Evolutionary conservation across 2,113 vertebrate genomes (phyloP).

Genomic region (Macquaria ambigua): DNA sequence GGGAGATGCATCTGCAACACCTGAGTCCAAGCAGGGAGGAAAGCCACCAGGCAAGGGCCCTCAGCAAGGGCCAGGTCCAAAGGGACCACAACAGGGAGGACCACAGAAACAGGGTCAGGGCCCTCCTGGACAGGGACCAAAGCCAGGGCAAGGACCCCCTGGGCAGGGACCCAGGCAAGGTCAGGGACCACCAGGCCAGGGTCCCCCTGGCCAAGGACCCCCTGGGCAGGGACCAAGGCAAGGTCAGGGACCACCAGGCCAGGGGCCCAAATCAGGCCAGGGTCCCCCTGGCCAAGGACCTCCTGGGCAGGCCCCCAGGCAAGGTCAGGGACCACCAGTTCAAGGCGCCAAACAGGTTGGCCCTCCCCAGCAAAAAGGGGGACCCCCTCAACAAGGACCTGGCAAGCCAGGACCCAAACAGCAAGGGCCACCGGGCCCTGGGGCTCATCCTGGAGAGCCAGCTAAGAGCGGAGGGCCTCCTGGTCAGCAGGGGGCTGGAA

Average conservation of each 20-base stretch:
- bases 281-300: constrained; percentile 43
- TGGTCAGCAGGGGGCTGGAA: constrained; percentile 77
- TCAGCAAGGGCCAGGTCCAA: constrained; percentile 79
- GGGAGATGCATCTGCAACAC: constrained; percentile 81
- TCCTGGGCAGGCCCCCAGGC: constrained; percentile 56
- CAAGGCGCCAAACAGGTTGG: constrained; percentile 63
- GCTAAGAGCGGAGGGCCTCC: constrained; percentile 54
- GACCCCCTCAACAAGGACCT: constrained; percentile 72
- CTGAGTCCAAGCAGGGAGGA: constrained; percentile 73
- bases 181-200: constrained; percentile 52
- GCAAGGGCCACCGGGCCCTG: constrained; percentile 66
- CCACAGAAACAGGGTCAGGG: constrained; percentile 32
- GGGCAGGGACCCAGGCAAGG: constrained; percentile 61
- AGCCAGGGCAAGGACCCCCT: constrained; percentile 36
- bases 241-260: constrained; percentile 45
- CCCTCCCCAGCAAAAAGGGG: constrained; percentile 71
- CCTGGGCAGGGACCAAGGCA: constrained; percentile 59
- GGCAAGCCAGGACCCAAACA: constrained; percentile 71
- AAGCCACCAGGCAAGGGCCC: constrained; percentile 80
- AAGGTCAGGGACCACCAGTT: constrained; percentile 60
- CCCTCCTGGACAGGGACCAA: constrained; percentile 28
- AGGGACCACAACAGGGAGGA: constrained; percentile 75
- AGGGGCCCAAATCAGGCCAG: constrained; percentile 41
- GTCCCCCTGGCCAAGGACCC: constrained; percentile 62
- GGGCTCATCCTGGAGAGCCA: constrained; percentile 50